phyloP scores from a whole-genome alignment of 2,888 invertebrate genomes.

The Parasteatoda lunata region DNA sequence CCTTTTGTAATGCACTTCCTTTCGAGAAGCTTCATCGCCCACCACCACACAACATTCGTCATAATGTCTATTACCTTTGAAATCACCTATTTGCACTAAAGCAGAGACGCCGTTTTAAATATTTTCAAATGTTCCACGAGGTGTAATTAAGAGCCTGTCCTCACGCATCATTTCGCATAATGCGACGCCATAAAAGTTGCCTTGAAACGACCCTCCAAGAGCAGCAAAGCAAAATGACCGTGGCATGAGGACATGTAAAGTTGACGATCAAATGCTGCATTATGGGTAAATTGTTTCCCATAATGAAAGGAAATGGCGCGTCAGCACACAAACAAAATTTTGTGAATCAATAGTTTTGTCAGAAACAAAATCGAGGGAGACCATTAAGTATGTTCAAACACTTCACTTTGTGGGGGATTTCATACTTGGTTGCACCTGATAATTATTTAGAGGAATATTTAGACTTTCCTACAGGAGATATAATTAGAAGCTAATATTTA shows the following conservation, averaged over 20 bases:
- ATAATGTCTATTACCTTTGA: constrained; percentile 1
- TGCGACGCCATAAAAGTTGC: constrained; percentile 51
- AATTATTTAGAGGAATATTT: neutral
- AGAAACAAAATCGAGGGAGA: constrained; percentile 37
- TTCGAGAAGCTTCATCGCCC: neutral
- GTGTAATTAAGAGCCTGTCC: constrained; percentile 47
- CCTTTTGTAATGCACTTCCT: neutral
- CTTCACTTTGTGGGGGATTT: no score
- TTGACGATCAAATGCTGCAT: constrained; percentile 1
- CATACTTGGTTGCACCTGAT: neutral
- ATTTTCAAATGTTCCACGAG: constrained; percentile 32
- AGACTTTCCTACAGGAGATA: neutral
- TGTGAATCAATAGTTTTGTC: constrained; percentile 33
- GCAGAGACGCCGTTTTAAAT: constrained; percentile 47
- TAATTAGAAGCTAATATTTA: neutral
- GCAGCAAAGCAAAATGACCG: constrained; percentile 7
- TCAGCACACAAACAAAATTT: constrained; percentile 29
- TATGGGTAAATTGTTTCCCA: constrained; percentile 37
- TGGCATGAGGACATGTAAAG: neutral
- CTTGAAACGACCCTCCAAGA: neutral
- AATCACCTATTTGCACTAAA: constrained; percentile 3
- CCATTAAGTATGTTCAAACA: neutral
- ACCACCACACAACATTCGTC: constrained; percentile 4
- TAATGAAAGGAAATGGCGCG: constrained; percentile 1
- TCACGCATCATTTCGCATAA: constrained; percentile 41